Base-by-base conservation (phyloP, 1,140 invertebrate genomes). In the Drosophila sturtevanti region DNA sequence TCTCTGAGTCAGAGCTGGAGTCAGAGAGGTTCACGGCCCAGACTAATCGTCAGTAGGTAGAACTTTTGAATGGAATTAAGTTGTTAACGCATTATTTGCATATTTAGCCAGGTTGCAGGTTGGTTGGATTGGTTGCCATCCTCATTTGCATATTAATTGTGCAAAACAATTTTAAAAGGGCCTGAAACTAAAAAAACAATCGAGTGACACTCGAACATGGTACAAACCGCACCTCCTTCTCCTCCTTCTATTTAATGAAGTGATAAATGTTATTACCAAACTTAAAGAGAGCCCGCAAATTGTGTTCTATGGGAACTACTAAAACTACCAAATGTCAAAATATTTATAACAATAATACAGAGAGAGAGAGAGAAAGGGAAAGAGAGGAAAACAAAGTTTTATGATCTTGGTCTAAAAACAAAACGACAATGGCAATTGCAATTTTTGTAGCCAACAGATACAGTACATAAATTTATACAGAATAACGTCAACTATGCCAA, bases 71-170 rank as follows among this genome's bases (percentile, higher is more conserved):
- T 58, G 69, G 79, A 90, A 90, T 90, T 90, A 90, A 90, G 87
- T 90, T 90, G 87, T 90, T 90, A 90, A 90, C 87, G 87, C 87
- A 90, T 90, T 90, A 90, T 90, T 90, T 90, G 87, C 87, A 90
- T 90, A 90, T 90, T 90, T 84, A 44, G 74, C 72, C 81, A 82
- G 72, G 78, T 59, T 60, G 18, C 59, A 10, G 31, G 24, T 37
- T 59, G 27, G 58, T 64, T 77, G 81, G 76, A 74, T 82, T 79
- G 74, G 11, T 34, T 24, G 27, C 60, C 65, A 35, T 54, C 18
- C 71, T 82, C 77, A 90, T 90, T 90, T 90, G 81, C 87, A 90
- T 90, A 90, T 90, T 90, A 90, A 90, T 90, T 87, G 87, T 90
- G 77, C 79, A 89, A 77, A 80, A 72, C 78, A 76, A 84, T 79